Evolutionary conservation across 1,140 invertebrate genomes (phyloP).

Genomic region (Drosophila kepulauana): DNA sequence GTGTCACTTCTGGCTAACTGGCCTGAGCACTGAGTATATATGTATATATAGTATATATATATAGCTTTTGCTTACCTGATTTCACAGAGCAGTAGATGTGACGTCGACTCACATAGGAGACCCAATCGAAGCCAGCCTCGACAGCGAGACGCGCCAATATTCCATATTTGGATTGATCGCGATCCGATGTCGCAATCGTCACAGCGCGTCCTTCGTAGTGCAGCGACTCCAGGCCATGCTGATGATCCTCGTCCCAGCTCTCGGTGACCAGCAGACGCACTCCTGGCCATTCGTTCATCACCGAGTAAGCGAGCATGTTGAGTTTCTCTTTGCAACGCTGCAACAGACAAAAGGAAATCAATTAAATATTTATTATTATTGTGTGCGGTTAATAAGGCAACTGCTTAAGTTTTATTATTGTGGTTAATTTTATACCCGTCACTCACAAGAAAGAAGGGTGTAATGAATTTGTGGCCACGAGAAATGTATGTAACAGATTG

Average conservation of each 20-base stretch:
- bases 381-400: constrained; percentile 24
- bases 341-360: constrained; percentile 83
- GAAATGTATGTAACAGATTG: too few species aligned
- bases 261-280: constrained; percentile 96
- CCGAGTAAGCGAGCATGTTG: constrained; percentile 96
- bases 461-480: too few species aligned
- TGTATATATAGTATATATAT: too few species aligned
- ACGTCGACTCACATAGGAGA: constrained; percentile 96
- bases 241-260: constrained; percentile 96
- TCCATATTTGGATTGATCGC: constrained; percentile 96
- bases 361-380: constrained; percentile 45
- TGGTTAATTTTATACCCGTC: too few species aligned
- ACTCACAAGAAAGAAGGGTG: too few species aligned
- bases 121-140: constrained; percentile 99
- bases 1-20: constrained; percentile 82
- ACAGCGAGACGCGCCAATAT: constrained; percentile 98
- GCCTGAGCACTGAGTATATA: constrained; percentile 21
- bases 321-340: constrained; percentile 98
- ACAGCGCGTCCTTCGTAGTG: constrained; percentile 98
- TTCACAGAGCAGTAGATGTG: constrained; percentile 99
- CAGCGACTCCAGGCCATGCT: constrained; percentile 92
- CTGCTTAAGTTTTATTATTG: neutral
- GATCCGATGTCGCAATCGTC: constrained; percentile 97
- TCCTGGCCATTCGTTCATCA: constrained; percentile 99
- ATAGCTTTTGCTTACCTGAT: constrained; percentile 91